These are phyloP conservation scores for Axinella damicornis DNA, from an alignment of 37 sponge, comb jelly and placozoan species.

Conservation along the genomic window DNA sequence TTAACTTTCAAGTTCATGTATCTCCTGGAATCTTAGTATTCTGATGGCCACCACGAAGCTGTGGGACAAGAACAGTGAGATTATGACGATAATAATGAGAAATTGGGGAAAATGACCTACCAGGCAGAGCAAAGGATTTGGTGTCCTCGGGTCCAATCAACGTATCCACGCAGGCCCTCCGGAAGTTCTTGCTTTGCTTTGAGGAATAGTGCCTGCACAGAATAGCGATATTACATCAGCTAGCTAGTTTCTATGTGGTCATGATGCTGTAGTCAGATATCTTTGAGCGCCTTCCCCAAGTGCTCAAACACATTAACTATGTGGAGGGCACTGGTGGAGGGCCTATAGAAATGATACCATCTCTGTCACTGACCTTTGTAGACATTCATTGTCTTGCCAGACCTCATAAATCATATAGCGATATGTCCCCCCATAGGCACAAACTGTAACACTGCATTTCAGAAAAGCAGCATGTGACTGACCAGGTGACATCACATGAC, in stretches of 20 bases:
- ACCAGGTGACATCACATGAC: no score
- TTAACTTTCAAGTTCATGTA: no score
- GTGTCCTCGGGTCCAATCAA: not conserved
- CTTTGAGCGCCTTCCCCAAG: no score
- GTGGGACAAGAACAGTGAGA: not conserved
- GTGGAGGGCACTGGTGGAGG: no score
- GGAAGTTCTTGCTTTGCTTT: not conserved
- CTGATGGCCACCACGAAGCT: conserved; percentile 24
- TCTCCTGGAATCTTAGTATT: not conserved
- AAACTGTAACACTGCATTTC: conserved; percentile 14
- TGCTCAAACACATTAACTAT: no score
- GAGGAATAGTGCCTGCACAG: conserved; percentile 27
- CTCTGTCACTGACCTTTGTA: conserved; percentile 1
- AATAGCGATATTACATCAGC: no score
- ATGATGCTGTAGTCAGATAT: not conserved
- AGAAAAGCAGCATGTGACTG: not conserved
- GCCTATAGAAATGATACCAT: no score
- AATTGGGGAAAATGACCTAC: not conserved
- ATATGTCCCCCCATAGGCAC: conserved; percentile 3
- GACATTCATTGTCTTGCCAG: conserved; percentile 28
- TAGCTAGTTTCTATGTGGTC: not conserved
- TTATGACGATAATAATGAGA: not conserved
- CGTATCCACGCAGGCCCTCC: conserved; percentile 4
- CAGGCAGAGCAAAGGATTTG: conserved; percentile 11
- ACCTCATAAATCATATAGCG: conserved; percentile 48